Conservation (phyloP, 2,888 invertebrate genomes). For the Mimas tiliae region DNA sequence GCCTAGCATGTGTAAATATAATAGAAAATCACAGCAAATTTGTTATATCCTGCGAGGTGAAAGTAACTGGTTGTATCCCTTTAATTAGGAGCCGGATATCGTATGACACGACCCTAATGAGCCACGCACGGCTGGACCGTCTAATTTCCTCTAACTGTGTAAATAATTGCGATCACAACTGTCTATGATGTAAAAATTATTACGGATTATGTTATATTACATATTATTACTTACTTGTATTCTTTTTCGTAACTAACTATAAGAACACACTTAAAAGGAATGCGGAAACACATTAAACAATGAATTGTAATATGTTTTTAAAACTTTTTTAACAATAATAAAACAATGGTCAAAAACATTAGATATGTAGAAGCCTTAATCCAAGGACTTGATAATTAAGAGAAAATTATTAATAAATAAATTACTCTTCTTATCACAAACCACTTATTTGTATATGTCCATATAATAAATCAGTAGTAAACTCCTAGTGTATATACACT, state of each 20-base stretch:
- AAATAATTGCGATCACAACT: constrained; percentile 9
- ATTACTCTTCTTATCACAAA: too few relatives aligned
- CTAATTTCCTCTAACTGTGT: constrained; percentile 39
- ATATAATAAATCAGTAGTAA: too few relatives aligned
- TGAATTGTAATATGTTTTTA: too few relatives aligned
- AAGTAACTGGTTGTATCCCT: constrained; percentile 57
- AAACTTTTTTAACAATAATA: too few relatives aligned
- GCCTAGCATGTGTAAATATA: constrained; percentile 29
- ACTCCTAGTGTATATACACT: too few relatives aligned
- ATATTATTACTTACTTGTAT: neutral
- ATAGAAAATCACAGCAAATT: constrained; percentile 65
- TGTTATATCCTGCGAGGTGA: constrained; percentile 61
- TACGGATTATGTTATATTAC: neutral
- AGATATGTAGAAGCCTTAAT: too few relatives aligned
- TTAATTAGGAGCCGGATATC: constrained; percentile 77
- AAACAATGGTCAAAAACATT: too few relatives aligned
- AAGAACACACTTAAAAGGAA: too few relatives aligned
- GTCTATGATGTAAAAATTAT: neutral
- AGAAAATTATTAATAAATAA: too few relatives aligned
- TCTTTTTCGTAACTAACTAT: neutral
- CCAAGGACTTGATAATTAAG: too few relatives aligned
- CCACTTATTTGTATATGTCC: too few relatives aligned
- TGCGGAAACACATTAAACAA: too few relatives aligned
- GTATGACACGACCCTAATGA: constrained; percentile 63
- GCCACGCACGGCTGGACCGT: constrained; percentile 58